These are phyloP conservation scores for Chionodraco myersi DNA, from an alignment of 2,113 vertebrate genomes.

Conservation along the genomic window DNA sequence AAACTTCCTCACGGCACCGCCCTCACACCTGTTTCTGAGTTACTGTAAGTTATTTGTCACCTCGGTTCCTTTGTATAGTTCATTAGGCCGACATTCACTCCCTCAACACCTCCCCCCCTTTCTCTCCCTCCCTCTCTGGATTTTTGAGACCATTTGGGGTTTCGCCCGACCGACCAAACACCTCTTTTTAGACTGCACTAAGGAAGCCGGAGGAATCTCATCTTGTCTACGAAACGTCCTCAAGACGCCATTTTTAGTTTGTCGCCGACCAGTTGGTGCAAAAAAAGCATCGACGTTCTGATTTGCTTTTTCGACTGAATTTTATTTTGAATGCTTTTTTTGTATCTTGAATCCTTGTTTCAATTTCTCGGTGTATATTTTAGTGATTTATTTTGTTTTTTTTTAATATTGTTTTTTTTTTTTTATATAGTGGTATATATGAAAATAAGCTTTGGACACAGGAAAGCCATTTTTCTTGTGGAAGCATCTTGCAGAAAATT, in stretches of 20 bases:
- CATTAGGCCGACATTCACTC: constrained; percentile 54
- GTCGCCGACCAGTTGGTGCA: constrained; percentile 85
- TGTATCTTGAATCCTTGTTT: constrained; percentile 84
- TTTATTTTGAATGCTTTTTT: constrained; percentile 91
- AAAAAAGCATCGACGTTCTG: constrained; percentile 87
- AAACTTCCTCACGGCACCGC: constrained; percentile 73
- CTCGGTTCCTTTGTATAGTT: constrained; percentile 75
- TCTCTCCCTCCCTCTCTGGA: constrained; percentile 62
- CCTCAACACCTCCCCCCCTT: background rate
- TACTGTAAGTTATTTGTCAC: constrained; percentile 84
- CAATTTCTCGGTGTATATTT: constrained; percentile 93
- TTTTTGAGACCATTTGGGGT: constrained; percentile 71
- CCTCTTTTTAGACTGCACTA: constrained; percentile 81
- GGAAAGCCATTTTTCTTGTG: constrained; percentile 86
- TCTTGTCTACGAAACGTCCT: constrained; percentile 72
- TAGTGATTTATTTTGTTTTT: constrained; percentile 83
- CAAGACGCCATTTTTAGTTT: constrained; percentile 70
- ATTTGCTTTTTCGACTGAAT: constrained; percentile 84
- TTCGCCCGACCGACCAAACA: constrained; percentile 73
- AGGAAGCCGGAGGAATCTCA: constrained; percentile 78
- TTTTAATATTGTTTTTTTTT: constrained; percentile 72
- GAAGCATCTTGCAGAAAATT: constrained; percentile 84
- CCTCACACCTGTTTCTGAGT: constrained; percentile 76
- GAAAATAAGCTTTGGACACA: constrained; percentile 89
- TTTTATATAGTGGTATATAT: constrained; percentile 87